Evolutionary conservation across 2,797 vertebrate species (phyloP).

Genomic region (Pelodytes ibericus): DNA sequence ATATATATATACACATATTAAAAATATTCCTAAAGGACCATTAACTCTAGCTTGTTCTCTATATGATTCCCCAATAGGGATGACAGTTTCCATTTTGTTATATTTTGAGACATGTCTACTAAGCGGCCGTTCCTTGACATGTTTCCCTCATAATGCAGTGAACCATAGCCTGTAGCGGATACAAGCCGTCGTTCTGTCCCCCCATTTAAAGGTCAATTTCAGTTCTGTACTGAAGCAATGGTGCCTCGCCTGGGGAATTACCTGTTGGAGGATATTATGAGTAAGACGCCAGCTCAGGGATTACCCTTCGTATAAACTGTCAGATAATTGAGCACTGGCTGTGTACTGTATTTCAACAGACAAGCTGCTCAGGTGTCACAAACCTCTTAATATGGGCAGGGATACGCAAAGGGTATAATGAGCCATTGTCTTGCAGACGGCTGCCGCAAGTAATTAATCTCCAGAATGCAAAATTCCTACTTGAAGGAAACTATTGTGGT

Average conservation of each 20-base stretch:
- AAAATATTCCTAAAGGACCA: no score
- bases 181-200: background rate
- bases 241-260: background rate
- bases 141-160: no score
- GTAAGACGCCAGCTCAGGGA: background rate
- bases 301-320: conserved; percentile 34
- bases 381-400: background rate
- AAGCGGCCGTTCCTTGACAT: no score
- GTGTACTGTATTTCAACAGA: background rate
- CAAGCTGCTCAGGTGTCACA: background rate
- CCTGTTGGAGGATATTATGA: conserved; percentile 25
- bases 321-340: conserved; percentile 16
- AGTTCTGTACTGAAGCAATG: background rate
- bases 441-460: background rate
- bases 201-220: background rate
- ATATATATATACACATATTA: no score
- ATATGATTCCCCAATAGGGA: no score
- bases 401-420: background rate
- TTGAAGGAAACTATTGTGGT: background rate
- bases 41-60: no score
- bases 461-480: background rate
- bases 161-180: no score
- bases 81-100: no score
- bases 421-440: background rate
- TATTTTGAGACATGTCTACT: no score